Evolutionary conservation across 2,888 invertebrate species (phyloP).

Genomic region (Temnothorax ravouxi): DNA sequence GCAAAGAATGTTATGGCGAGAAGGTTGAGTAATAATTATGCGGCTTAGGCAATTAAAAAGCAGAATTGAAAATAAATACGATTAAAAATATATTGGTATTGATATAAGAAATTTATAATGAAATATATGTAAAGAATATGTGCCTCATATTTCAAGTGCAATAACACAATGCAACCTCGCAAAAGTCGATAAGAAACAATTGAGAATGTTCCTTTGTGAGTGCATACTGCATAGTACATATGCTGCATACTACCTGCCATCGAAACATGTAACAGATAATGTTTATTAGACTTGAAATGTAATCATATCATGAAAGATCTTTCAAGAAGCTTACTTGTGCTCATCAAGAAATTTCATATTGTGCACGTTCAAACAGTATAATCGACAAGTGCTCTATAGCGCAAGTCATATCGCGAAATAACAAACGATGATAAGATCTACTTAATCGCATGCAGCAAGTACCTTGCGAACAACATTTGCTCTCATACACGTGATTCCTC

Average conservation of each 20-base stretch:
- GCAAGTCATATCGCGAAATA: conserved; percentile 73
- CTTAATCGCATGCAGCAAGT: conserved; percentile 9
- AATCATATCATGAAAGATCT: conserved; percentile 26
- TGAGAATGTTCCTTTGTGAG: not conserved
- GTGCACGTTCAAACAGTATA: conserved; percentile 71
- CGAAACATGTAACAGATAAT: not conserved
- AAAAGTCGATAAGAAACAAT: not conserved
- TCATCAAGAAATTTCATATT: conserved; percentile 16
- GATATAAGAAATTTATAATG: not conserved
- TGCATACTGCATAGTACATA: not conserved
- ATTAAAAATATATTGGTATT: not conserved
- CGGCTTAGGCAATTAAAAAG: not conserved
- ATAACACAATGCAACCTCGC: not conserved
- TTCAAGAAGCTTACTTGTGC: conserved; percentile 39
- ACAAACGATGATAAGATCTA: conserved; percentile 60
- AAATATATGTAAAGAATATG: not conserved
- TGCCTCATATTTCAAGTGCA: not conserved
- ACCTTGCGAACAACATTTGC: conserved; percentile 21
- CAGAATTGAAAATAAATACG: not conserved
- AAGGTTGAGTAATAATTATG: conserved; percentile 20
- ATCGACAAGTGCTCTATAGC: conserved; percentile 69
- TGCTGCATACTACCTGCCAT: not conserved
- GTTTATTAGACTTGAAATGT: not conserved
- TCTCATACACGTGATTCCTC: conserved; percentile 55
- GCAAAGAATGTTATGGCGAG: not conserved